These are phyloP conservation scores for Synanthedon vespiformis DNA, from an alignment of 2,888 invertebrate genomes.

Conservation along the genomic window DNA sequence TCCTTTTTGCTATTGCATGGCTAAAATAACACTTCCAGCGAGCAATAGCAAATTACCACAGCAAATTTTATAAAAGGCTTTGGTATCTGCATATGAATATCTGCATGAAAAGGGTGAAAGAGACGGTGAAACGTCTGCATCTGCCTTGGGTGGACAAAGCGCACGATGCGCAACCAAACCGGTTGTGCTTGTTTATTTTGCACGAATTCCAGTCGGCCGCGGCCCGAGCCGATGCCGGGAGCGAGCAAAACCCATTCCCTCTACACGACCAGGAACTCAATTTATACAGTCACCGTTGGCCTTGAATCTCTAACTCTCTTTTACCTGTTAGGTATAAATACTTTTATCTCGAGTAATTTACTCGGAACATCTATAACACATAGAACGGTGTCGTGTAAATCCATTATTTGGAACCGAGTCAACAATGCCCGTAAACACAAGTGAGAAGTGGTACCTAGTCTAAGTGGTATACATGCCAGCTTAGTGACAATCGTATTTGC, in stretches of 20 bases:
- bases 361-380: too few relatives aligned
- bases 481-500: conserved; percentile 32
- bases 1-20: conserved; percentile 6
- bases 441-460: conserved; percentile 15
- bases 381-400: conserved; percentile 5
- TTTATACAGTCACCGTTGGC: conserved; percentile 40
- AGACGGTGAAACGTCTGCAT: conserved; percentile 3
- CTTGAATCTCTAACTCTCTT: conserved; percentile 39
- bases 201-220: conserved; percentile 58
- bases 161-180: conserved; percentile 52
- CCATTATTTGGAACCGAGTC: conserved; percentile 25
- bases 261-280: conserved; percentile 41
- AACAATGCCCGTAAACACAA: conserved; percentile 19
- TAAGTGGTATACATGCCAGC: conserved; percentile 2
- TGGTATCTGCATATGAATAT: background rate
- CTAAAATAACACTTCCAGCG: background rate
- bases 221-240: conserved; percentile 24
- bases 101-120: background rate
- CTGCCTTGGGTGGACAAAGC: conserved; percentile 38
- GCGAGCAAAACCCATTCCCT: conserved; percentile 50
- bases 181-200: conserved; percentile 66
- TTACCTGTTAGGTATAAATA: background rate
- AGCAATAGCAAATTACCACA: background rate
- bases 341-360: too few relatives aligned
- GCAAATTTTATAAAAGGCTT: background rate